These are phyloP conservation scores for Calcarius ornatus DNA, from an alignment of 2,113 vertebrate genomes.

Conservation along the genomic window DNA sequence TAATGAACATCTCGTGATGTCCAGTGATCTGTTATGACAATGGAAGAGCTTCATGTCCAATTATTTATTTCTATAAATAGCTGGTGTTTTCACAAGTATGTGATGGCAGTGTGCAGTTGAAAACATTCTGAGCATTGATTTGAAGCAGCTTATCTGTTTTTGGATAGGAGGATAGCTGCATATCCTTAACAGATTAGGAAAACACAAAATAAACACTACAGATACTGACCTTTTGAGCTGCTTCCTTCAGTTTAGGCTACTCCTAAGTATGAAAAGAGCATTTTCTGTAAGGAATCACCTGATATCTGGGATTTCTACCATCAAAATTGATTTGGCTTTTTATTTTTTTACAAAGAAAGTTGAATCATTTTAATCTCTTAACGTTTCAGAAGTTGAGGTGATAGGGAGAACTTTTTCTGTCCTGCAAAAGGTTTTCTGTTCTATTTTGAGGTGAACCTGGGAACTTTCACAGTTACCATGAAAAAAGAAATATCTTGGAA, in stretches of 20 bases:
- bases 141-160: not conserved
- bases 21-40: constrained; percentile 29
- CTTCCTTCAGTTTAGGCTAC: not conserved
- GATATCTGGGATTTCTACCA: not conserved
- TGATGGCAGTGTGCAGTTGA: not conserved
- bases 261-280: not conserved
- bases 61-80: constrained; percentile 18
- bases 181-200: not conserved
- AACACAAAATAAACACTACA: not conserved
- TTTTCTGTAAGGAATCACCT: not conserved
- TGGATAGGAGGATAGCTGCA: not conserved
- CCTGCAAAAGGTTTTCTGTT: not conserved
- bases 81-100: not conserved
- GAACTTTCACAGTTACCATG: not conserved
- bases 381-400: not conserved
- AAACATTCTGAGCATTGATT: not conserved
- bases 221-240: not conserved
- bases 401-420: not conserved
- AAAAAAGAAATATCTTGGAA: not conserved
- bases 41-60: not conserved
- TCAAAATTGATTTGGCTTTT: not conserved
- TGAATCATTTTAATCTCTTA: not conserved
- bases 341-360: not conserved
- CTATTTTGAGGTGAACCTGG: not conserved
- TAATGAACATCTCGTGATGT: not conserved